phyloP scores from a whole-genome alignment of 2,797 vertebrate species.

The Gymnopithys bicolor region DNA sequence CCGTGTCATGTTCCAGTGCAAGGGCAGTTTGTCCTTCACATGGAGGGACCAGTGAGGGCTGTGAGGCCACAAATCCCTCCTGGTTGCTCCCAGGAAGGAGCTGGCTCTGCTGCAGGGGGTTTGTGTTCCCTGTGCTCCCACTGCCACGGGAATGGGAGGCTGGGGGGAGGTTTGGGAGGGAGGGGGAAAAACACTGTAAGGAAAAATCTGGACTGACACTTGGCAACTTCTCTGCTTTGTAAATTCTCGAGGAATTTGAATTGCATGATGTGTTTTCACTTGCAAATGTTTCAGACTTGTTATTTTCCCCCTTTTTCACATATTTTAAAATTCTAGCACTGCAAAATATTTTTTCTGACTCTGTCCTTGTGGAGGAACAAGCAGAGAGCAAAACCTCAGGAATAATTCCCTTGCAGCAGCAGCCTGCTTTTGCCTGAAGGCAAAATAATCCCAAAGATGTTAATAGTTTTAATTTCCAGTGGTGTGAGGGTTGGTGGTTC shows the following conservation, averaged over 20 bases:
- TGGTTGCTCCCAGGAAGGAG: not conserved
- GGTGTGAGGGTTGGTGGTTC: not conserved
- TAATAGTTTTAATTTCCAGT: not conserved
- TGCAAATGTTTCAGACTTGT: constrained; percentile 42
- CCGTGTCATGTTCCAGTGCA: not conserved
- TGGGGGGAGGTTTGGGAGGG: not conserved
- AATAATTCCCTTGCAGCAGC: not conserved
- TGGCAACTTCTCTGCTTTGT: constrained; percentile 5
- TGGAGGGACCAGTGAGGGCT: not conserved
- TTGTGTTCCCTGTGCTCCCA: rapidly evolving
- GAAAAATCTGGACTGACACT: not conserved
- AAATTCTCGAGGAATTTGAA: constrained; percentile 33
- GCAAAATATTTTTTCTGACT: not conserved
- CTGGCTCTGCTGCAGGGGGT: not conserved
- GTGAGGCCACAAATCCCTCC: not conserved
- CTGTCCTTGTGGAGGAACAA: not conserved
- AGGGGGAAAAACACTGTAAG: not conserved
- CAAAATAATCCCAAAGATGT: not conserved
- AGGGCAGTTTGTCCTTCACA: not conserved
- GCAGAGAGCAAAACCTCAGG: not conserved
- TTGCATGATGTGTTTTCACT: constrained; percentile 41
- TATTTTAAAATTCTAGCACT: not conserved
- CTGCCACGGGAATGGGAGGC: not conserved
- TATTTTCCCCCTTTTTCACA: not conserved
- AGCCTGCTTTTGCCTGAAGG: not conserved